Evolutionary conservation across 2,888 invertebrate species (phyloP), one percentile per base, ranked within the genome.

Genomic region (Agrotis puta): DNA sequence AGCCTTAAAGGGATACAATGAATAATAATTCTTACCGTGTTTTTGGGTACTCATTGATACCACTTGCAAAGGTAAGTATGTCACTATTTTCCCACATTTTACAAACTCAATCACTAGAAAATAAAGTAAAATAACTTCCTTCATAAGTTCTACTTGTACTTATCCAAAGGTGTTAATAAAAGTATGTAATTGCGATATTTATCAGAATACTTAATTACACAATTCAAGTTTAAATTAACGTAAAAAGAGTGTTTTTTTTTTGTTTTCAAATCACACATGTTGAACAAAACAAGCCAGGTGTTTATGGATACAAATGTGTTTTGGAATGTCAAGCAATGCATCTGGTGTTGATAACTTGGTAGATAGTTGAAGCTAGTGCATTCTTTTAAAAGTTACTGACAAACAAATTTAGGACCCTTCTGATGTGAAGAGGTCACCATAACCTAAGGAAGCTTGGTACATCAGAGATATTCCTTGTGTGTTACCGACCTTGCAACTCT

Each of bases 211-310:
- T 0, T 14, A 39, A 48, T 50, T 63, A 27, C 43, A 20, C 5
- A 51, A n/a, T 6, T 27, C n/a, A 13, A 75, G 68, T 11, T 43
- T 22, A 16, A 75, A 75, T 62, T 62, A 62, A 67, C 51, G 54
- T 39, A 74, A 50, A 59, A 50, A 56, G 1, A 56, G 48, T n/a
- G 43, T 13, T 56, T 65, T 39, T 65, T 39, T 74, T 50, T 45
- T 74, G 67, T 56, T 75, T 57, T 47, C 45, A 39, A 68, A 67
- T 58, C 39, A 47, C 33, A 51, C 24, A 51, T 51, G 73, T 73
- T 59, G 47, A 53, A 18, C 16, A 27, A 2, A 53, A 56, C 57
- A 43, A 27, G 18, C 27, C 27, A 14, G 2, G 33, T 69, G 69
- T 69, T 61, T 48, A 45, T 14, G 16, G 22, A 39, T 16, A 22